Conservation (phyloP, 2,888 invertebrate species). For the Prosapia bicincta region DNA sequence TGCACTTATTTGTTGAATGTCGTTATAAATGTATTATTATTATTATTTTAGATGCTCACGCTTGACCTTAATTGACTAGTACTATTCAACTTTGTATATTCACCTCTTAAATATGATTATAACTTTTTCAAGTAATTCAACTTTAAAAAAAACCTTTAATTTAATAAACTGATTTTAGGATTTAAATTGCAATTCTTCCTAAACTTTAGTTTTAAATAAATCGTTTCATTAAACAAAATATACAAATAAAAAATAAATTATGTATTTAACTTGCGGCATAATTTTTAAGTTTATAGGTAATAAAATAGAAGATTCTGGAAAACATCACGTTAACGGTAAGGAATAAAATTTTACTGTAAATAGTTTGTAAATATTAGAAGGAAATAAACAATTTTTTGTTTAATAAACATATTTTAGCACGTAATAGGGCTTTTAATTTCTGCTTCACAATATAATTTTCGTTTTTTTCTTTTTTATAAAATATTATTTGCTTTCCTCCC, state of each 20-base stretch:
- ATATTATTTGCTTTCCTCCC: not conserved
- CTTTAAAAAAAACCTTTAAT: not conserved
- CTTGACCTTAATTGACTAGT: not conserved
- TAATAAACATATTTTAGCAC: not conserved
- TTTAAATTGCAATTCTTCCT: no score
- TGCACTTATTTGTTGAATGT: not conserved
- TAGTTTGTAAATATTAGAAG: not conserved
- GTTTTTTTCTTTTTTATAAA: not conserved
- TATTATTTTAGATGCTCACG: not conserved
- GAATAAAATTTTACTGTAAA: not conserved
- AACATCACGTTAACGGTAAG: not conserved
- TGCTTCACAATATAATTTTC: not conserved
- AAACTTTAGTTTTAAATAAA: not conserved
- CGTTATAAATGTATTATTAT: not conserved
- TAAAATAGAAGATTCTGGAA: not conserved
- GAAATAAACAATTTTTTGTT: not conserved
- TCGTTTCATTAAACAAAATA: not conserved
- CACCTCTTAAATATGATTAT: not conserved
- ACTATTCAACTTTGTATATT: not conserved
- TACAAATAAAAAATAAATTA: not conserved
- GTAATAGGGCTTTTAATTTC: not conserved
- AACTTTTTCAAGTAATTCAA: no score
- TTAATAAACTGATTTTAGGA: no score
- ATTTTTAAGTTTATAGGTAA: not conserved
- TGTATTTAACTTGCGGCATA: not conserved